Evolutionary conservation across 1,140 invertebrate species (phyloP).

Genomic region (Apis cerana): DNA sequence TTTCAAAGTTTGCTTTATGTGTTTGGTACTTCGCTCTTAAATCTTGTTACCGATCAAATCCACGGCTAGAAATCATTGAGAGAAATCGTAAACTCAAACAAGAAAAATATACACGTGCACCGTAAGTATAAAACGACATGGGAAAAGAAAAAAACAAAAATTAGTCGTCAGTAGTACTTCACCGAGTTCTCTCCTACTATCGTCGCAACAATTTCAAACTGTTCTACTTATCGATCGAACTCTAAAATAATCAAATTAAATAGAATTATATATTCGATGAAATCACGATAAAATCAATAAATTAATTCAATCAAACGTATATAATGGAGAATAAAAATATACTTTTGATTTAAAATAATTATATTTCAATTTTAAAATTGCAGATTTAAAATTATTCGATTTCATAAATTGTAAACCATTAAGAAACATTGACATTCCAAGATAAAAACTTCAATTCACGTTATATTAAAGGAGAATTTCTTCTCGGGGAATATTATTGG

Average conservation of each 20-base stretch:
- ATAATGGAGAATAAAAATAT: neutral
- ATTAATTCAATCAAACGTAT: neutral
- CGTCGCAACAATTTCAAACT: neutral
- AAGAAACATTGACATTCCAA: neutral
- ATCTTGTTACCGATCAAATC: slow-evolving; percentile 25
- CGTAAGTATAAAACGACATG: neutral
- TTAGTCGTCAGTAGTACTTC: neutral
- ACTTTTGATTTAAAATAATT: neutral
- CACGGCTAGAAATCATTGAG: slow-evolving; percentile 26
- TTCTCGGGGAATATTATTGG: neutral
- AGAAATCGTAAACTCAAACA: slow-evolving; percentile 9
- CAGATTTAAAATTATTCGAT: neutral
- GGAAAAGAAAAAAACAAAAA: neutral
- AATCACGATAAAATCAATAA: neutral
- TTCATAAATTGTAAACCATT: neutral
- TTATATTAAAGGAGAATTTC: neutral
- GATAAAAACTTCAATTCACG: no score
- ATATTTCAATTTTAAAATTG: neutral
- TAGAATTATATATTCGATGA: no score
- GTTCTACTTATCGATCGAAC: neutral
- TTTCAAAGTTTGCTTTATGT: slow-evolving; percentile 15
- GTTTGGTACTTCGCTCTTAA: slow-evolving; percentile 12
- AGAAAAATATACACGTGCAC: neutral
- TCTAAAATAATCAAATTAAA: no score
- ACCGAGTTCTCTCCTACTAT: neutral